phyloP scores from a whole-genome alignment of 2,113 vertebrate genomes.

The Pimephales promelas region DNA sequence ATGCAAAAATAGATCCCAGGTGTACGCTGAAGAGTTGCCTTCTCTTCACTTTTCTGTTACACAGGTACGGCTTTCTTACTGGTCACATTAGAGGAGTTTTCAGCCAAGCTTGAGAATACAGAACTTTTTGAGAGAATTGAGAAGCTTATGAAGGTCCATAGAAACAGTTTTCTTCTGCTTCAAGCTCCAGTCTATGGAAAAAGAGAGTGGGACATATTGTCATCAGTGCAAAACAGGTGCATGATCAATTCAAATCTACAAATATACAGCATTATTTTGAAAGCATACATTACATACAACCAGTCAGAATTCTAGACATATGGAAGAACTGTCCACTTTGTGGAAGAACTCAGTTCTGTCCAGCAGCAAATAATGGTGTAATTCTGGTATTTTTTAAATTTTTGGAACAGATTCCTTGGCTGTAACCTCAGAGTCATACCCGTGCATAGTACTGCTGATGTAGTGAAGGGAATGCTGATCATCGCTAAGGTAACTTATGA shows the following conservation, averaged over 20 bases:
- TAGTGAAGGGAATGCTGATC: conserved; percentile 84
- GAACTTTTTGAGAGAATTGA: conserved; percentile 73
- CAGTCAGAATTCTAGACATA: too few species aligned
- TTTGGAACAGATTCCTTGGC: conserved; percentile 82
- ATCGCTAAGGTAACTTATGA: conserved; percentile 86
- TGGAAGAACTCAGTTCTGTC: too few species aligned
- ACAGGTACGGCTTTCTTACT: conserved; percentile 90
- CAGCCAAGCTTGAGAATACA: conserved; percentile 68
- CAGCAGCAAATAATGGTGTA: background rate
- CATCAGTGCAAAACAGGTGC: conserved; percentile 87
- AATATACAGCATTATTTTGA: background rate
- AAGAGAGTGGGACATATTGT: conserved; percentile 79
- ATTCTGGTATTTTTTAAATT: background rate
- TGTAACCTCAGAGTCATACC: conserved; percentile 86
- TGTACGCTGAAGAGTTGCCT: background rate
- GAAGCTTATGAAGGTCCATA: conserved; percentile 84
- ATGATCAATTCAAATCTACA: background rate
- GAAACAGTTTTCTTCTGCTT: conserved; percentile 89
- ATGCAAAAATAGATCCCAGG: background rate
- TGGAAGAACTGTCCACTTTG: too few species aligned
- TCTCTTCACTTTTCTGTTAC: conserved; percentile 36
- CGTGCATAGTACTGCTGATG: conserved; percentile 80
- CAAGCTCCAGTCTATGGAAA: conserved; percentile 79
- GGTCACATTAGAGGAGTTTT: conserved; percentile 75
- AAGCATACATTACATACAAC: background rate